Base-by-base conservation (phyloP, 2,113 vertebrate genomes). In the Gulo gulo region DNA sequence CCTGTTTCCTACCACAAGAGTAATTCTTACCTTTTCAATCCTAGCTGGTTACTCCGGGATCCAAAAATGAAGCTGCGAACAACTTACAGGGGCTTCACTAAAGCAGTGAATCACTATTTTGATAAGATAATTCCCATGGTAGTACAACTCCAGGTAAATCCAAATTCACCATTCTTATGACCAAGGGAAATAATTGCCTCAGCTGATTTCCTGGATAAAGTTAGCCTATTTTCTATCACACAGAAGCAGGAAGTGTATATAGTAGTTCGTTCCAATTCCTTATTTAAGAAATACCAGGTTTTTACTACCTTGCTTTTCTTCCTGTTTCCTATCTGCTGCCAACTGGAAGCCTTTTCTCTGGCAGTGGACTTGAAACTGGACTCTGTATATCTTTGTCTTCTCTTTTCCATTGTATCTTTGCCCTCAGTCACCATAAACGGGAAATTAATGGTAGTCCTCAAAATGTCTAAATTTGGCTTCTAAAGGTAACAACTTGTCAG, bases 41-140 rank as follows among this genome's bases (percentile, higher is more conserved):
- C 21, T 82, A 99, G 99, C 93, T 99, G 99, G 99, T 98, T 99
- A 31, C 99, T 99, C 94, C 98, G 97, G 21, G 99, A 99, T 86
- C 97, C 97, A 20, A 98, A 98, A 88, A 99, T 99, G 99, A 99
- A 98, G 88, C 98, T 99, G 96, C 99, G 99, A 83, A 99, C 99
- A 1, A 99, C 99, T 0, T 99, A 99, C 93, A 98, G 97, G n/a
- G 99, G 99, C 85, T 99, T 99, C 95, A 99, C 98, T 0, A 98
- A 99, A 21, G 99, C 99, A 1, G 99, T 99, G 95, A 98, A 99
- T 52, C 67, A 82, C 0, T 99, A 98, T 90, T 99, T 99, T n/a
- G 98, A 99, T 92, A 98, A 97, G 47, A 98, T 99, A 3, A 99
- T 99, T 97, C 98, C 98, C 7, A 98, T 98, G 85, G 92, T 99